Conservation (phyloP, 2,888 invertebrate genomes). For the Drosophila macrospina region DNA sequence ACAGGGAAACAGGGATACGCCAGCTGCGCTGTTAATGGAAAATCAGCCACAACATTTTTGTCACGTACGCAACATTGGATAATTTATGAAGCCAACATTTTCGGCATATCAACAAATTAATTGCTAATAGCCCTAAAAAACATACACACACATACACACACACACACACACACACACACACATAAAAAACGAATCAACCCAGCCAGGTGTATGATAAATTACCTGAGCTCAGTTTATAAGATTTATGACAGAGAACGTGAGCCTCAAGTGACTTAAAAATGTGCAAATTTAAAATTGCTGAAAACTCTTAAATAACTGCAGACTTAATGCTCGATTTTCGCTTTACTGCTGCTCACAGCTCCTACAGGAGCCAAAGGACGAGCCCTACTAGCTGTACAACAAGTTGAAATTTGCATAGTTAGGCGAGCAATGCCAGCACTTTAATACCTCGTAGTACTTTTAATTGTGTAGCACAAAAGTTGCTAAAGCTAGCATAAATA, state of each 20-base stretch:
- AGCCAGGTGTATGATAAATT: conserved; percentile 44
- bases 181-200: neutral
- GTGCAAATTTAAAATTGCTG: neutral
- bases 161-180: neutral
- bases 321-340: neutral
- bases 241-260: conserved; percentile 33
- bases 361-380: neutral
- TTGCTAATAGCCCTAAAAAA: conserved; percentile 42
- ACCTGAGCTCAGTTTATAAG: neutral
- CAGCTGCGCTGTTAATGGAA: conserved; percentile 10
- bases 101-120: conserved; percentile 50
- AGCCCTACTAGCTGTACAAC: conserved; percentile 9
- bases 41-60: conserved; percentile 58
- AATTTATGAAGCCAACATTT: conserved; percentile 64
- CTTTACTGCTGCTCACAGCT: neutral
- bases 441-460: neutral
- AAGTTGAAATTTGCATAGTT: conserved; percentile 16
- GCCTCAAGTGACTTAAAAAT: neutral
- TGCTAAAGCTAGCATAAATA: neutral
- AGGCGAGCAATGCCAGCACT: neutral
- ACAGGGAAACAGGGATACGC: conserved; percentile 19
- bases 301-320: neutral
- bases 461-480: neutral
- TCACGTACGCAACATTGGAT: conserved; percentile 58
- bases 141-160: neutral